Percentiles rank a stretch among this genome's conserved stretches.
Evolutionary conservation across 2,888 invertebrate species (phyloP).

Genomic region (Belgica antarctica): DNA sequence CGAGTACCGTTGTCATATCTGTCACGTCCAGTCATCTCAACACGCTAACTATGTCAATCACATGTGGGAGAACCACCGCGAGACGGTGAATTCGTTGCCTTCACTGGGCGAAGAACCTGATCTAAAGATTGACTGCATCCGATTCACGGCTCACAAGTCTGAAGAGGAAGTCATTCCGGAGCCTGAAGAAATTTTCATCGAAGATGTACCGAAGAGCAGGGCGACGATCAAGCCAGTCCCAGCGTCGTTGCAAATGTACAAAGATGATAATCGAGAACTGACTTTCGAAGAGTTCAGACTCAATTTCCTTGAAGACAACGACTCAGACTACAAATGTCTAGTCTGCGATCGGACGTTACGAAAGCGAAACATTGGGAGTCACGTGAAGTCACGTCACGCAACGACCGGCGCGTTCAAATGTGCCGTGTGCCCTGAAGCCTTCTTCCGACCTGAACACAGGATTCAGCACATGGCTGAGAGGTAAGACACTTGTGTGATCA

Average conservation of each 20-base stretch:
- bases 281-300: conserved; percentile 7
- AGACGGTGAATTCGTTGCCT: not conserved
- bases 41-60: not conserved
- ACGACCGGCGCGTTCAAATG: conserved; percentile 13
- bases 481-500: no score
- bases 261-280: not conserved
- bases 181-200: not conserved
- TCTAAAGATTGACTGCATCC: not conserved
- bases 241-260: conserved; percentile 27
- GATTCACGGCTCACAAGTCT: not conserved
- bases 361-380: not conserved
- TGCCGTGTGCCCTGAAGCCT: conserved; percentile 3
- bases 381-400: conserved; percentile 4
- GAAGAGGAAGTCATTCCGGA: conserved; percentile 30
- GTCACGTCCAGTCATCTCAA: not conserved
- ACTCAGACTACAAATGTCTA: conserved; percentile 15
- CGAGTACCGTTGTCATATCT: not conserved
- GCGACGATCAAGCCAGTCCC: no score
- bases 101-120: conserved; percentile 21
- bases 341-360: not conserved
- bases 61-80: not conserved
- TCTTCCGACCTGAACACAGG: conserved; percentile 32
- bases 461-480: conserved; percentile 33
- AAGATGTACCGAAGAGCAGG: no score
- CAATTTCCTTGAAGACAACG: not conserved